Percentiles rank a stretch among this genome's conserved stretches.
These are phyloP conservation scores for Zaprionus capensis DNA, from an alignment of 1,140 invertebrate species.

Conservation along the genomic window DNA sequence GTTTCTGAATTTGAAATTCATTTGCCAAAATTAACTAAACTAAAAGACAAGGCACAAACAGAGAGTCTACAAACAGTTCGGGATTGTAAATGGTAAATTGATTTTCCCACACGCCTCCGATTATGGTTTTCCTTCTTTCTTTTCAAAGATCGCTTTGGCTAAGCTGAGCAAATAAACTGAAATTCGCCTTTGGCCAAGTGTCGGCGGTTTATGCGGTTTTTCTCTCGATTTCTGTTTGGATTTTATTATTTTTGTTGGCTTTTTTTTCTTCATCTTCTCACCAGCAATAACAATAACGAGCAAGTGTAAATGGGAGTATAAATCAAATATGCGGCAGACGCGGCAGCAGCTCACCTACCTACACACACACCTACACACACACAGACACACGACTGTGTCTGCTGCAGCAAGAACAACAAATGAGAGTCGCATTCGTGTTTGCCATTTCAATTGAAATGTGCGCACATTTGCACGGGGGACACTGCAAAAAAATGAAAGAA, in stretches of 20 bases:
- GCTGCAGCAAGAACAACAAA: conserved; percentile 38
- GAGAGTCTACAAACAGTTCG: not conserved
- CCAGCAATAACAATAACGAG: conserved; percentile 65
- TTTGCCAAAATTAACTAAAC: not conserved
- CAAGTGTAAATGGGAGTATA: conserved; percentile 68
- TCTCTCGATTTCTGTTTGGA: conserved; percentile 2
- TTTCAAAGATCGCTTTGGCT: conserved; percentile 16
- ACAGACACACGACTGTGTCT: conserved; percentile 11
- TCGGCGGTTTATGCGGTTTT: conserved; percentile 18
- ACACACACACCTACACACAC: conserved; percentile 14
- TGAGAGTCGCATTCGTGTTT: conserved; percentile 63
- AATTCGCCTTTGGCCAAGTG: conserved; percentile 29
- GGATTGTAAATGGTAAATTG: not conserved
- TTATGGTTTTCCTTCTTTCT: not conserved
- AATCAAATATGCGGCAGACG: conserved; percentile 66
- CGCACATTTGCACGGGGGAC: conserved; percentile 62
- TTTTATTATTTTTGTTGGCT: conserved; percentile 20
- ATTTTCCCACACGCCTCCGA: conserved; percentile 1
- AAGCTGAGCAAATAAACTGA: conserved; percentile 32
- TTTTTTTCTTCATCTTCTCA: conserved; percentile 7
- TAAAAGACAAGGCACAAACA: not conserved
- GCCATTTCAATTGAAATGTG: conserved; percentile 78
- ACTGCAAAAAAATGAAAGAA: conserved; percentile 23
- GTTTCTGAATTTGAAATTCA: not conserved
- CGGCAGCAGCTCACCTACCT: conserved; percentile 50